These are phyloP conservation scores for Bujurquina vittata DNA, from an alignment of 2,113 vertebrate species.

Conservation along the genomic window DNA sequence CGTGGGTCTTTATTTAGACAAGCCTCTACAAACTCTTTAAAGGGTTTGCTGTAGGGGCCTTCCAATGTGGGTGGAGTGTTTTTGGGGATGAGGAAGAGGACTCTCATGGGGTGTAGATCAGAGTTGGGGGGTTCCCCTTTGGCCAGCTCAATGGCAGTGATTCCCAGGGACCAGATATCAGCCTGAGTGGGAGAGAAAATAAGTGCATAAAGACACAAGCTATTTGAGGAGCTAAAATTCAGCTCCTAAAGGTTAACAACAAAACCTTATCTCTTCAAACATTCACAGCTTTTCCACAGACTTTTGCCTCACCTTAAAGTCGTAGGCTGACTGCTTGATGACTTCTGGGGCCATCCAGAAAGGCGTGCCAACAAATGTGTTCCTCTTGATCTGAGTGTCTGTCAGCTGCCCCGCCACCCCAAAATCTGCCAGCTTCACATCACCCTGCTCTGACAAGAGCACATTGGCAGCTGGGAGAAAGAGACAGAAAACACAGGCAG, in stretches of 20 bases:
- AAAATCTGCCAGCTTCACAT: slow-evolving; percentile 98
- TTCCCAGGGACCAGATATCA: slow-evolving; percentile 98
- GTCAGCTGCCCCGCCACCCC: slow-evolving; percentile 98
- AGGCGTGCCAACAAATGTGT: slow-evolving; percentile 97
- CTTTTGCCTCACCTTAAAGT: slow-evolving; percentile 89
- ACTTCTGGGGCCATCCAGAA: slow-evolving; percentile 99
- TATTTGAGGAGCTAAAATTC: background rate
- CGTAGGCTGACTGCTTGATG: slow-evolving; percentile 98
- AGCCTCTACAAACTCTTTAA: slow-evolving; percentile 97
- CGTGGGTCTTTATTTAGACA: slow-evolving; percentile 98
- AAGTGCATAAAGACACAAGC: background rate
- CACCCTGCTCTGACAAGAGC: slow-evolving; percentile 95
- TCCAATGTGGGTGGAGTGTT: slow-evolving; percentile 96
- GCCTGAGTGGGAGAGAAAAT: slow-evolving; percentile 78
- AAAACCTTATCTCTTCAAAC: background rate
- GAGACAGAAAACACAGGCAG: background rate
- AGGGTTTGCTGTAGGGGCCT: slow-evolving; percentile 96
- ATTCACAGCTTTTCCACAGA: background rate
- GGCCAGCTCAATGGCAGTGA: slow-evolving; percentile 96
- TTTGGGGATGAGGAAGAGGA: slow-evolving; percentile 97
- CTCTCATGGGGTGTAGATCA: slow-evolving; percentile 97
- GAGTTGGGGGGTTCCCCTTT: slow-evolving; percentile 98
- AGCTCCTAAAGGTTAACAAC: background rate
- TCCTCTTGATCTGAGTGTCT: slow-evolving; percentile 98
- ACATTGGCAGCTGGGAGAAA: slow-evolving; percentile 89